Base-by-base conservation (phyloP, 2,888 invertebrate species). In the Xestia c-nigrum region DNA sequence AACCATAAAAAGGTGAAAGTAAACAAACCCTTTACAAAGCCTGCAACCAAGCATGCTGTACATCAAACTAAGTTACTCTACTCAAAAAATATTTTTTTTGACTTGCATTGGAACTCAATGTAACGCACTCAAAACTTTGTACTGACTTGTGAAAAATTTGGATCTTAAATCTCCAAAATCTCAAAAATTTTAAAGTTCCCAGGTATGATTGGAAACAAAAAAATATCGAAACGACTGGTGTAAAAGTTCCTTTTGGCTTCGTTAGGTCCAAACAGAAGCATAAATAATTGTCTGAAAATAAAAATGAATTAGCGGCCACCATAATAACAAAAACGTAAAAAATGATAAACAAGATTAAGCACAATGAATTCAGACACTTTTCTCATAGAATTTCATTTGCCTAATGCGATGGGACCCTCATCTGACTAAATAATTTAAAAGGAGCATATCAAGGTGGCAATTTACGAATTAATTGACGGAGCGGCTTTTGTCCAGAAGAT, bases 321-420 rank as follows among this genome's bases (percentile, higher is more conserved):
- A 14, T n/a, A 6, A n/a, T n/a, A 9, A 43, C 40, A 12, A n/a
- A n/a, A 61, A 43, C n/a, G n/a, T 5, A n/a, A 21, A 43, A 64
- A n/a, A 46, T 43, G 9, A 47, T 19, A 46, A 21, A 61, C 19
- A 61, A n/a, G 6, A 55, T 19, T 24, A 64, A 9, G 47, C 12
- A 21, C 14, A 63, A 74, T 52, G 12, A 46, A 61, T 40, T 68
- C 10, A 16, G 19, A 68, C 55, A 78, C 38, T 64, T 78, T 55
- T 16, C 52, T 10, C 40, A 16, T 21, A 66, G 6, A 52, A 69
- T 31, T 69, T 64, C 9, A 78, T 78, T 69, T 40, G 31, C 24
- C 16, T 68, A 63, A 68, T 55, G 63, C 52, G 14, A 1, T 16
- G 4, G 43, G 47, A 50, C 43, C 21, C 40, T 50, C 24, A 64